Evolutionary conservation across 2,888 invertebrate species (phyloP), one percentile per base, ranked within the genome.

Genomic region (Cheilosia variabilis): DNA sequence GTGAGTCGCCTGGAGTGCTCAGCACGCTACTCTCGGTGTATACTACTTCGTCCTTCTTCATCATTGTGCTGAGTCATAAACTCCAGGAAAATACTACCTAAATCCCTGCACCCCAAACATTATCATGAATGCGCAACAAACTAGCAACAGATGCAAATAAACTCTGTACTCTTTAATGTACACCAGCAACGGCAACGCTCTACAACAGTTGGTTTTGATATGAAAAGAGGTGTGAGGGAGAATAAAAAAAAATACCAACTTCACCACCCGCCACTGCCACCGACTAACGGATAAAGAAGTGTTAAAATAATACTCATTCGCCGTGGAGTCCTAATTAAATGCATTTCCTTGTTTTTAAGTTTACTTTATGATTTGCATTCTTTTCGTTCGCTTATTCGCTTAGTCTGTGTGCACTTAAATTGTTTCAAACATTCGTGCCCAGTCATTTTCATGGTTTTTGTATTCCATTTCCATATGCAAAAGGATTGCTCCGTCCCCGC

Each of bases 291-390:
- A 17, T 34, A 45, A 65, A 60, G 68, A 47, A 53, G 62, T 62
- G 37, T 47, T 75, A 65, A 79, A 79, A 75, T 76, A 58, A 55
- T 71, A 76, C 55, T 60, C 66, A 71, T 71, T 79, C 55, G 37
- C 55, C 53, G 24, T 65, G 71, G 43, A 84, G 84, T 69, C 65
- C 79, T 84, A 84, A 84, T 84, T 80, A 80, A 84, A 84, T 84
- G 79, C 84, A 84, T 84, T 76, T 84, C 75, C 66, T 55, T 79
- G 71, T 84, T 84, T 84, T 84, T 79, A 76, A 84, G 66, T 79
- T 79, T 71, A 65, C 53, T 79, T 77, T 78, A 69, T 78, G 78
- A 80, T 80, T 84, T 84, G 66, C 75, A 80, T 84, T 65, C 53
- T 69, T 71, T 50, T 58, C 34, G 34, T 19, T 63, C 50, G 13